phyloP scores from a whole-genome alignment of 2,797 vertebrate species.

The Trachops cirrhosus region DNA sequence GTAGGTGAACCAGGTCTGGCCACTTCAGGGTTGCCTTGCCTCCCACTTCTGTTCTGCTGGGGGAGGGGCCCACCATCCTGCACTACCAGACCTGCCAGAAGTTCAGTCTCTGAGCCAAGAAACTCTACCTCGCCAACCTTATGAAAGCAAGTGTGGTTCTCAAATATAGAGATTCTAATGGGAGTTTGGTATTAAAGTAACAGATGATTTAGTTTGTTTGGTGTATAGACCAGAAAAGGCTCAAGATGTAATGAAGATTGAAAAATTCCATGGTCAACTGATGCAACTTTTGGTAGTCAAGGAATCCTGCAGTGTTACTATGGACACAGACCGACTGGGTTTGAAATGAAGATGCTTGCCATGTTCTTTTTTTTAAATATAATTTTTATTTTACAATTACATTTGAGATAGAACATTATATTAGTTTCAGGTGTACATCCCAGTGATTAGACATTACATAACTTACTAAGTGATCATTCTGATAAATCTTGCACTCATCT shows the following conservation, averaged over 20 bases:
- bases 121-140: neutral
- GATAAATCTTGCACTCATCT: neutral
- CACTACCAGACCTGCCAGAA: neutral
- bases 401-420: neutral
- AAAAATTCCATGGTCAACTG: conserved; percentile 97
- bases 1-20: neutral
- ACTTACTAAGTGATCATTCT: neutral
- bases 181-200: conserved; percentile 95
- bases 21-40: neutral
- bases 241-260: conserved; percentile 98
- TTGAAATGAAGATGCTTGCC: conserved; percentile 55
- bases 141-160: conserved; percentile 92
- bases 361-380: conserved; percentile 31
- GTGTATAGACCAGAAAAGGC: conserved; percentile 98
- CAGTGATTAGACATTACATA: neutral
- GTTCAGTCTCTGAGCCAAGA: neutral
- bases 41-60: neutral
- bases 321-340: conserved; percentile 92
- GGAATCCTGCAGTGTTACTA: conserved; percentile 92
- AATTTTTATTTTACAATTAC: neutral
- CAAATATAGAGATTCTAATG: conserved; percentile 95
- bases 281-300: conserved; percentile 98
- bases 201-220: conserved; percentile 94
- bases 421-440: neutral
- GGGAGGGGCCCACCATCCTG: neutral